Evolutionary conservation across 2,888 invertebrate species (phyloP).

Genomic region (Pseudococcus jackbeardsleyi): DNA sequence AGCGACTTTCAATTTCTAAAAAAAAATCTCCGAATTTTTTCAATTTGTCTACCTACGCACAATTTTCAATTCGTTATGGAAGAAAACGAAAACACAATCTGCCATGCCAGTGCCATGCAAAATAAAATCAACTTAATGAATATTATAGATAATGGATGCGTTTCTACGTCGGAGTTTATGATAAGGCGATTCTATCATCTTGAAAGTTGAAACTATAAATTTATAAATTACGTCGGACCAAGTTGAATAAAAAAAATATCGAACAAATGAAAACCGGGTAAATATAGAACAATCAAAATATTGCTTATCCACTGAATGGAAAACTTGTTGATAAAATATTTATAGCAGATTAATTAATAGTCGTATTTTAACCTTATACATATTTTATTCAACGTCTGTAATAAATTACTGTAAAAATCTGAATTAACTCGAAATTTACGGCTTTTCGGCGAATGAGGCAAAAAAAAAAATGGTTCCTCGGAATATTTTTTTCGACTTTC

Average conservation of each 20-base stretch:
- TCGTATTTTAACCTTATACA: constrained; percentile 6
- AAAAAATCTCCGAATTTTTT: not conserved
- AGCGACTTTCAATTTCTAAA: not conserved
- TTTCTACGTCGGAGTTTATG: not conserved
- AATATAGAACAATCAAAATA: not conserved
- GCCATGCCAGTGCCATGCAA: not conserved
- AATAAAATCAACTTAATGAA: not conserved
- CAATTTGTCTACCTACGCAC: not conserved
- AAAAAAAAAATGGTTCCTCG: not conserved
- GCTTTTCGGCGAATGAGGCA: not conserved
- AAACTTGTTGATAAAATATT: constrained; percentile 23
- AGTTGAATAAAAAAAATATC: not conserved
- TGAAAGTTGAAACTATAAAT: not conserved
- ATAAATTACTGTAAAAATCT: constrained; percentile 46
- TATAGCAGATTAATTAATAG: constrained; percentile 28
- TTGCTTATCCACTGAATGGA: not conserved
- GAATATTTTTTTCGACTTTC: constrained; percentile 25
- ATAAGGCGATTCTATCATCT: not conserved
- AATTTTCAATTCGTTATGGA: not conserved
- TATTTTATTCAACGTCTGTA: constrained; percentile 34
- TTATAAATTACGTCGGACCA: not conserved
- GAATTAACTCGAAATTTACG: constrained; percentile 54
- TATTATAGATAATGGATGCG: not conserved
- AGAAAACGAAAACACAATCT: not conserved
- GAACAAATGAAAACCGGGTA: not conserved